Percentiles rank a stretch among this genome's conserved stretches.
phyloP scores from a whole-genome alignment of 2,797 vertebrate species.

The Galaxias olidus region DNA sequence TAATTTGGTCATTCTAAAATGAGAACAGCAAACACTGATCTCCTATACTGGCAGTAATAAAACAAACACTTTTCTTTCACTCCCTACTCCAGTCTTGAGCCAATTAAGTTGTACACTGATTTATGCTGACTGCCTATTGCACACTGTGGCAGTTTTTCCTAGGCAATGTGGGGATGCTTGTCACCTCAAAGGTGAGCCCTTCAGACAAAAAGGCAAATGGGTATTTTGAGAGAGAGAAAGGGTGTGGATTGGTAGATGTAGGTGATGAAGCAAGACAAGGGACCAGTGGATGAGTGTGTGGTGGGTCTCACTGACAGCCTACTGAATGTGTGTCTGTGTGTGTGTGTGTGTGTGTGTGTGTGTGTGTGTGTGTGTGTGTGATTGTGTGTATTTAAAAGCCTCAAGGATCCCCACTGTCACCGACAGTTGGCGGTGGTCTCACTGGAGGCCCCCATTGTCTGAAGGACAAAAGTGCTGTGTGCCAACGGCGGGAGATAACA shows the following conservation, averaged over 20 bases:
- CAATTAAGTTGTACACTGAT: no score
- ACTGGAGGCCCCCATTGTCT: conserved; percentile 65
- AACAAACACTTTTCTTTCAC: background rate
- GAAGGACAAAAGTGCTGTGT: conserved; percentile 70
- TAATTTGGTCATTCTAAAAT: conserved; percentile 5
- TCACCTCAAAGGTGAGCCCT: background rate
- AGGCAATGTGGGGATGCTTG: background rate
- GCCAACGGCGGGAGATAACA: conserved; percentile 68
- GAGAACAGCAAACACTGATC: conserved; percentile 4
- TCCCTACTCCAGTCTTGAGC: background rate
- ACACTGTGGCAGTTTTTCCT: background rate
- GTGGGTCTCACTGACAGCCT: conserved; percentile 13
- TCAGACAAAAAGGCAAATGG: conserved; percentile 9
- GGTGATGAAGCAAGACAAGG: background rate
- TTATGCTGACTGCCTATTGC: background rate
- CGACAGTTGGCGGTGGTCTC: conserved; percentile 41
- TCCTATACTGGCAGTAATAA: background rate
- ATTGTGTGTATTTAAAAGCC: no score
- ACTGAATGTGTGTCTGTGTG: conserved; percentile 18
- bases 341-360: conserved; percentile 9
- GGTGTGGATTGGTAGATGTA: conserved; percentile 18
- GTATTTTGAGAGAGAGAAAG: conserved; percentile 7
- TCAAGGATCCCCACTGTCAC: no score
- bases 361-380: conserved; percentile 4
- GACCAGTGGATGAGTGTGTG: background rate